phyloP scores from a whole-genome alignment of 2,113 vertebrate species.

The Rhynchomys soricoides region DNA sequence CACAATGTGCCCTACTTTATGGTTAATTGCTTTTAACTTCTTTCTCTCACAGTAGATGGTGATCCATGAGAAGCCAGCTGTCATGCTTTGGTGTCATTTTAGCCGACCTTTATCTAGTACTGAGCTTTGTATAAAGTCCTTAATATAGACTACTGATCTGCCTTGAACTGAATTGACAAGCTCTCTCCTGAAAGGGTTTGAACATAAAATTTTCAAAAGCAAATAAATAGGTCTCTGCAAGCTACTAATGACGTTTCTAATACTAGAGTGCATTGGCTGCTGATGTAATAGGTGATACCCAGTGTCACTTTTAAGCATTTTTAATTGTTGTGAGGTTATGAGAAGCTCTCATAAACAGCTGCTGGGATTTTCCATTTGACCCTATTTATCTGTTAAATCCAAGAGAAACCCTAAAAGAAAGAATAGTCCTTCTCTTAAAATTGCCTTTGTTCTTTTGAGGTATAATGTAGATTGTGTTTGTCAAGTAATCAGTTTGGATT shows the following conservation, averaged over 20 bases:
- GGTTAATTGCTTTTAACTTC: constrained; percentile 58
- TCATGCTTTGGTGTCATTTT: constrained; percentile 38
- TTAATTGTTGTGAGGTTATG: constrained; percentile 33
- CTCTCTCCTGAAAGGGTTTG: background rate
- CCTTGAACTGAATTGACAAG: constrained; percentile 26
- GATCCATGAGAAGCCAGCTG: constrained; percentile 39
- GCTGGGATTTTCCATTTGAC: background rate
- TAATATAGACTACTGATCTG: background rate
- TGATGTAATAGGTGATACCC: background rate
- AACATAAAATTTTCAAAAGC: background rate
- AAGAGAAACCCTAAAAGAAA: constrained; percentile 4
- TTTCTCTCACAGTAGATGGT: constrained; percentile 6
- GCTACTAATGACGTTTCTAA: constrained; percentile 5
- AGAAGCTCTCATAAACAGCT: background rate
- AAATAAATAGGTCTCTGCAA: constrained; percentile 7
- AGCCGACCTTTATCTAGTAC: background rate
- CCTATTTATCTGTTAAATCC: constrained; percentile 37
- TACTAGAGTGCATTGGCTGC: background rate
- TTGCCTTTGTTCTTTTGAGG: constrained; percentile 27
- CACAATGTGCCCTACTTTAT: constrained; percentile 45
- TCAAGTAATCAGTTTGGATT: constrained; percentile 57
- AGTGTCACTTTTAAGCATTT: constrained; percentile 20
- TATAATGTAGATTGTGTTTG: constrained; percentile 60
- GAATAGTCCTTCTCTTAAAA: constrained; percentile 38
- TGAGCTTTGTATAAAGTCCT: background rate